Conservation (phyloP, 2,888 invertebrate species). For the Drosophila hamatofila region DNA sequence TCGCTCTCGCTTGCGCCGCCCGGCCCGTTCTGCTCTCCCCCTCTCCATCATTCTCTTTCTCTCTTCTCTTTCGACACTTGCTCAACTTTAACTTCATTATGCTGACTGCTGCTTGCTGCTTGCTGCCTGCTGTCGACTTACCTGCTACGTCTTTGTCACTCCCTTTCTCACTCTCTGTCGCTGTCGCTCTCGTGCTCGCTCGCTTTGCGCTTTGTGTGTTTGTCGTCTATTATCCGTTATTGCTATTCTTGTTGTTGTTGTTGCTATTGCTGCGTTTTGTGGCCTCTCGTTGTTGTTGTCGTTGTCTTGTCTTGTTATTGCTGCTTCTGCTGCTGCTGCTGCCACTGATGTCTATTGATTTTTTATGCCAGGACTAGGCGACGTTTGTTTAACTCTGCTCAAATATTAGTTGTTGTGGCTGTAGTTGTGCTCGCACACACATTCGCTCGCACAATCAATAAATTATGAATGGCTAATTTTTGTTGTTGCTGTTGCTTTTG, state of each 20-base stretch:
- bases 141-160: constrained; percentile 33
- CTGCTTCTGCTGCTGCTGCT: constrained; percentile 40
- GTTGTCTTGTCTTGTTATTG: constrained; percentile 35
- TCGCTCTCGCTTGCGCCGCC: constrained; percentile 9
- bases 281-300: constrained; percentile 15
- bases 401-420: constrained; percentile 32
- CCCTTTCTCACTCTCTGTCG: constrained; percentile 5
- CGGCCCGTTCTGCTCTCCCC: not conserved
- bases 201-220: constrained; percentile 19
- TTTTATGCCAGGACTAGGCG: constrained; percentile 44
- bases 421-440: constrained; percentile 18
- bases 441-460: constrained; percentile 55
- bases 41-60: not conserved
- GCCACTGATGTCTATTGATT: constrained; percentile 56
- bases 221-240: constrained; percentile 44
- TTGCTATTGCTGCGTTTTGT: constrained; percentile 33
- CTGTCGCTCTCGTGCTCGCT: constrained; percentile 4
- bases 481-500: constrained; percentile 22
- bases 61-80: constrained; percentile 29
- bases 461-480: constrained; percentile 65
- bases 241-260: constrained; percentile 30
- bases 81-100: constrained; percentile 54
- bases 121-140: constrained; percentile 36
- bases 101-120: constrained; percentile 24
- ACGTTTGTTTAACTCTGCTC: constrained; percentile 53